A percentile compares a stretch with the other conserved stretches of the same genome.
Conservation (phyloP, 2,113 vertebrate genomes). For the Podarcis muralis region DNA sequence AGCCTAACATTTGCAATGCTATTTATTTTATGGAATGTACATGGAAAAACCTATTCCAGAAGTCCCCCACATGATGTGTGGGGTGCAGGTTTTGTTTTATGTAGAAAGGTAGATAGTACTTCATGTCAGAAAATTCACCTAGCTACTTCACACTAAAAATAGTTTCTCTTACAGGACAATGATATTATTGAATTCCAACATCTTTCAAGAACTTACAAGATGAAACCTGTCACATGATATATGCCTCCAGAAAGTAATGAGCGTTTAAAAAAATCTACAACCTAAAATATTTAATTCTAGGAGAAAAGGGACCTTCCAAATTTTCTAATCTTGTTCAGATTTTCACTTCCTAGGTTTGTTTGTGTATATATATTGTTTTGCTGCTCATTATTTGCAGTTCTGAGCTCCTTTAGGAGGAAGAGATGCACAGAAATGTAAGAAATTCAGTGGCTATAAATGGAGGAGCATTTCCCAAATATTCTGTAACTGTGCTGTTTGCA, state of each 20-base stretch:
- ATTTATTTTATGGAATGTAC: background rate
- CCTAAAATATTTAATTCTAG: background rate
- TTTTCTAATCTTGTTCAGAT: background rate
- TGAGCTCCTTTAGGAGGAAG: too few relatives aligned
- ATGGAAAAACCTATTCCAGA: background rate
- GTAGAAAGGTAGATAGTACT: background rate
- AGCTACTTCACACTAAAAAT: background rate
- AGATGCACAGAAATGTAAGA: too few relatives aligned
- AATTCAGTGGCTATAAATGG: too few relatives aligned
- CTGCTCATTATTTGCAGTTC: too few relatives aligned
- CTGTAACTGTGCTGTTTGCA: too few relatives aligned
- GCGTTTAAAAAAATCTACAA: background rate
- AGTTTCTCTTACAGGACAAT: background rate
- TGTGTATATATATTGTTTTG: background rate
- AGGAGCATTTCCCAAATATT: too few relatives aligned
- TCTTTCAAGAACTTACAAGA: background rate
- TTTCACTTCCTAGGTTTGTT: background rate
- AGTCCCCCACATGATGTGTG: too few relatives aligned
- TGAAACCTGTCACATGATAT: background rate
- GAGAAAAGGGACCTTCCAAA: background rate
- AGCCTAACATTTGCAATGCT: background rate
- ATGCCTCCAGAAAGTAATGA: background rate
- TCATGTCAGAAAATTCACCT: background rate
- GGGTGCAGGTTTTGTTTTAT: background rate
- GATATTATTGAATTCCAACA: too few relatives aligned